Percentiles rank a stretch among this genome's conserved stretches.
Evolutionary conservation across 1,140 invertebrate genomes (phyloP).

Genomic region (Aphis craccivora): DNA sequence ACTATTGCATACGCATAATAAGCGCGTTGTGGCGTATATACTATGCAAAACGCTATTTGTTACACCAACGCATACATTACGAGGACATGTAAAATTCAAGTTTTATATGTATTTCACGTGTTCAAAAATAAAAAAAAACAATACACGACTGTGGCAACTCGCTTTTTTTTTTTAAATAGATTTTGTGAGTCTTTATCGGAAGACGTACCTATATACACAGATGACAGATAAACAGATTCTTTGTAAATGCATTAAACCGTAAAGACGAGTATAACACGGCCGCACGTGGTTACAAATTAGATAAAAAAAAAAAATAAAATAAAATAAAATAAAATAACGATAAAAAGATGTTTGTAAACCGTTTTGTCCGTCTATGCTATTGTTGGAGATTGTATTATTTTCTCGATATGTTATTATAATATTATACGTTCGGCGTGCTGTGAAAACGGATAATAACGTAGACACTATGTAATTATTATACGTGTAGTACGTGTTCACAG

Average conservation of each 20-base stretch:
- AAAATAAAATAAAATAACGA: not conserved
- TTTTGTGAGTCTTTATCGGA: not conserved
- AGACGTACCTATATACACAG: not conserved
- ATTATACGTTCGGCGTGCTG: not conserved
- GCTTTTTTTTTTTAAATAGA: not conserved
- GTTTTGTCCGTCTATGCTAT: not conserved
- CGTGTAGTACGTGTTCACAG: not conserved
- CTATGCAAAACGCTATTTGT: constrained; percentile 12
- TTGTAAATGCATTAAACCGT: constrained; percentile 39
- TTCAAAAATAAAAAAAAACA: not conserved
- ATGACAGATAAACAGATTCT: not conserved
- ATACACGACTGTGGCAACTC: not conserved
- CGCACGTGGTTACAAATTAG: constrained; percentile 43
- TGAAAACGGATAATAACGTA: not conserved
- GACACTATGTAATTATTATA: constrained; percentile 1
- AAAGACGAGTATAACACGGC: not conserved
- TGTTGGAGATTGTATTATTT: constrained; percentile 33
- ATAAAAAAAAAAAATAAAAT: constrained; percentile 13
- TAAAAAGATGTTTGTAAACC: constrained; percentile 19
- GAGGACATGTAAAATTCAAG: not conserved
- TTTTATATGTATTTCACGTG: constrained; percentile 6
- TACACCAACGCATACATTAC: not conserved
- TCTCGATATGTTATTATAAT: constrained; percentile 18
- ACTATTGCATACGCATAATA: not conserved
- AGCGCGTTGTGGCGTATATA: not conserved